Percentiles rank a stretch among this genome's conserved stretches.
phyloP scores from a whole-genome alignment of 2,113 vertebrate genomes.

The Xenopus borealis region DNA sequence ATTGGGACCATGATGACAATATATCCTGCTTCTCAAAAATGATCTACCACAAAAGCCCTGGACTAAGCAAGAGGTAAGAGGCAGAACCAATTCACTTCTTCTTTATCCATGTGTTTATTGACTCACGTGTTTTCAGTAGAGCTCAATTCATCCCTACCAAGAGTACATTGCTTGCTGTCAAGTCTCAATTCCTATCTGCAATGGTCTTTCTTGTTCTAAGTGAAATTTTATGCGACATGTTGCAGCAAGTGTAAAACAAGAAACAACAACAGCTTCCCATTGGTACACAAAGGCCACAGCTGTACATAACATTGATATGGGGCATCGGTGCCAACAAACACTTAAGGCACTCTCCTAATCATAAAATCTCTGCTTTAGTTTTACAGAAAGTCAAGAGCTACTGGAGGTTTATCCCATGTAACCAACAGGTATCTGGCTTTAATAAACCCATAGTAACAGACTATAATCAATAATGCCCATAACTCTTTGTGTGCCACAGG shows the following conservation, averaged over 20 bases:
- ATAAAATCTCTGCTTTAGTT: neutral
- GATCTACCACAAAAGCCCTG: too few relatives aligned
- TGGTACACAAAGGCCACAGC: neutral
- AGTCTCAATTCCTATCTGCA: too few relatives aligned
- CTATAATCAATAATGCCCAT: neutral
- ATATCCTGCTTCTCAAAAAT: too few relatives aligned
- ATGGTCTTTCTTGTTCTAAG: neutral
- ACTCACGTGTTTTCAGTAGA: too few relatives aligned
- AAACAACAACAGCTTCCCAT: neutral
- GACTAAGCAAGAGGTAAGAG: too few relatives aligned
- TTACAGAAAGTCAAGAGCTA: neutral
- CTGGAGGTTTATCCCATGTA: neutral
- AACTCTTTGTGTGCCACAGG: neutral
- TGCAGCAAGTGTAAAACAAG: constrained; percentile 1
- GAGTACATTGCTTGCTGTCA: too few relatives aligned
- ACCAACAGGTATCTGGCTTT: neutral
- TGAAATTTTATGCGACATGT: neutral
- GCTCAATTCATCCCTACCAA: too few relatives aligned
- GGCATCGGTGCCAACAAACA: too few relatives aligned
- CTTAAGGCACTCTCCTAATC: too few relatives aligned
- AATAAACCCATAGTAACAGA: neutral
- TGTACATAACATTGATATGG: neutral
- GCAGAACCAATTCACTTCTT: too few relatives aligned
- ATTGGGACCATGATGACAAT: too few relatives aligned
- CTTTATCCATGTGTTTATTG: too few relatives aligned